phyloP scores from a whole-genome alignment of 1,140 invertebrate species.

The Thrips palmi region DNA sequence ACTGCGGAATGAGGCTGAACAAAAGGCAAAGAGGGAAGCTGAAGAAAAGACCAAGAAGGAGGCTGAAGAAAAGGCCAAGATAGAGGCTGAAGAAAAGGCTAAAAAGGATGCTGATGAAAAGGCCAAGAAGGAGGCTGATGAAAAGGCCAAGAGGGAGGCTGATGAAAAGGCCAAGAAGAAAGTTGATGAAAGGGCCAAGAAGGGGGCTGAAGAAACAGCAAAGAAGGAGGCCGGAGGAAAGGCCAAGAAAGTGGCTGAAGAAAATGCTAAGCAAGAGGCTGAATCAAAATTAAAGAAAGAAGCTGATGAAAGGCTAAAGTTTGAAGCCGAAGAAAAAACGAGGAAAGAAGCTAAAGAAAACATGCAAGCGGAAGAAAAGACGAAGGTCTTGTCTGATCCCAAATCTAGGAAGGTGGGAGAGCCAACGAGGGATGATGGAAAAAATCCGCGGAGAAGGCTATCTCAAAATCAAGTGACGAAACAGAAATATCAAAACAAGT shows the following conservation, averaged over 20 bases:
- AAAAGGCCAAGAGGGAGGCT: slow-evolving; percentile 8
- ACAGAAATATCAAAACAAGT: no score
- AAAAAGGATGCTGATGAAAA: no score
- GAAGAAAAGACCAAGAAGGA: no score
- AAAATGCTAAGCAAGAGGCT: slow-evolving; percentile 3
- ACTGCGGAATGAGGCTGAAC: no score
- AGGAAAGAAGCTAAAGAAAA: no score
- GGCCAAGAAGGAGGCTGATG: no score
- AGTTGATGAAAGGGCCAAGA: slow-evolving; percentile 17
- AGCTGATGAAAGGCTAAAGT: neutral
- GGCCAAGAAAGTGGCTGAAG: neutral
- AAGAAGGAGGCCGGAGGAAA: slow-evolving; percentile 14
- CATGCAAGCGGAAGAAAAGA: slow-evolving; percentile 4
- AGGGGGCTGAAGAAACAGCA: slow-evolving; percentile 15
- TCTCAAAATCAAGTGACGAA: no score
- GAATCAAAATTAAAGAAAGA: neutral
- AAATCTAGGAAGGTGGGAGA: no score
- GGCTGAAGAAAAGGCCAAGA: no score
- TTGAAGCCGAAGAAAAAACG: neutral
- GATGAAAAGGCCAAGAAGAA: slow-evolving; percentile 15
- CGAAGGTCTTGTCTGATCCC: neutral
- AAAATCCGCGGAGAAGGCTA: no score
- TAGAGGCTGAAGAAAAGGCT: no score
- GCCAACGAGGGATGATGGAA: slow-evolving; percentile 15
- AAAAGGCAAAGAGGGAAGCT: no score